Base-by-base conservation (phyloP, 2,888 invertebrate genomes). In the Perithous albicinctus region DNA sequence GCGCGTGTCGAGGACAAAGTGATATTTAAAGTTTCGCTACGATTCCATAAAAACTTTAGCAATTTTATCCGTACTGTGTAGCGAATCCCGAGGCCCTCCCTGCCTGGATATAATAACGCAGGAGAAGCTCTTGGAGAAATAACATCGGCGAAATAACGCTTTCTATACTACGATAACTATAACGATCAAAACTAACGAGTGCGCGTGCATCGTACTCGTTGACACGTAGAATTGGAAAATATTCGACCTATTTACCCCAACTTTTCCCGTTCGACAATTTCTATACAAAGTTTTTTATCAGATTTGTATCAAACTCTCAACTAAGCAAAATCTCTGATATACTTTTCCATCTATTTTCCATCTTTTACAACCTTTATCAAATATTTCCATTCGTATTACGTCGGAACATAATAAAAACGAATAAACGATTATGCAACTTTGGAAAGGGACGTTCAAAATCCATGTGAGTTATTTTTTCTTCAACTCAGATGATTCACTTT, bases 21-120 rank as follows among this genome's bases (percentile, higher is more conserved):
- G 75, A 70, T 59, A 80, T 70, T 75, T 70, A 56, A 59, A 80
- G 63, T 70, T 69, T 69, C 32, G 51, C 43, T 35, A 48, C 18
- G 41, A 61, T 63, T 46, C 6, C 61, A 15, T 15, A 20, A 20
- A 56, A 80, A 64, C 75, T 75, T 80, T 75, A n/a, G 48, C 48
- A 69, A 69, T 70, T 64, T 64, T 51, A 41, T 74, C 41, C 54
- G 32, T 15, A 38, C 32, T n/a, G 43, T 15, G 15, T 41, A 18
- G n/a, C n/a, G 23, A 51, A 51, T 32, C 26, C 23, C 35, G 10
- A 35, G 20, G 20, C 59, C 32, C 41, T 41, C 32, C 46, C 10
- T 29, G 38, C 35, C n/a, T n/a, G n/a, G n/a, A n/a, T n/a, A 2
- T n/a, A 20, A 54, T 23, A 56, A 4, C 23, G 8, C 26, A 35